Percentiles rank a stretch among this genome's conserved stretches.
Evolutionary conservation across 92 coral and sea anemone genomes (phyloP).

Genomic region (Muricea muricata): DNA sequence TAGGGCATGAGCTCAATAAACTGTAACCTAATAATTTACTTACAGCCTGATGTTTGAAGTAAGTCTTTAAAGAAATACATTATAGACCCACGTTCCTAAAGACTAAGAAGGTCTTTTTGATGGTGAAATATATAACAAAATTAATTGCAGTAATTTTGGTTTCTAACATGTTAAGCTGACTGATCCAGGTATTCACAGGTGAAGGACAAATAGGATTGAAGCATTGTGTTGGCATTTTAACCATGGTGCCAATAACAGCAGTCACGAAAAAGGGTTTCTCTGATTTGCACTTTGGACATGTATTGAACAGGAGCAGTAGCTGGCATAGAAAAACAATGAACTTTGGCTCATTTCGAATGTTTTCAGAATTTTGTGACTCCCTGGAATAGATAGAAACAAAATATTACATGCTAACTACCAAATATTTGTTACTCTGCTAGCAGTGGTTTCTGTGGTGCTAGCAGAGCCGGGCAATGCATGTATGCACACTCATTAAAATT

Average conservation of each 20-base stretch:
- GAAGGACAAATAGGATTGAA: constrained; percentile 51
- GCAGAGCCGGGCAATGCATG: too few species aligned
- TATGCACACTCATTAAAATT: too few species aligned
- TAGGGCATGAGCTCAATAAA: too few species aligned
- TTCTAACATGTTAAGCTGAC: constrained; percentile 52
- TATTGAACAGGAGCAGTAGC: constrained; percentile 64
- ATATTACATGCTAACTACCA: too few species aligned
- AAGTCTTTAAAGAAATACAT: constrained; percentile 56
- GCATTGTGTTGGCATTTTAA: constrained; percentile 48
- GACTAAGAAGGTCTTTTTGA: constrained; percentile 49
- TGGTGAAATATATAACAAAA: constrained; percentile 59
- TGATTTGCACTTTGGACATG: constrained; percentile 60
- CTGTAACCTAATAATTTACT: constrained; percentile 22
- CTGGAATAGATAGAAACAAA: background rate
- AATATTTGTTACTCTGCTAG: too few species aligned
- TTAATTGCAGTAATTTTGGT: constrained; percentile 63
- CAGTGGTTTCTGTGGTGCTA: too few species aligned
- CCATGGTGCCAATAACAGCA: constrained; percentile 57
- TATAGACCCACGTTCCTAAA: constrained; percentile 52
- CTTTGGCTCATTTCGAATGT: constrained; percentile 59
- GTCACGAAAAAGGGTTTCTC: constrained; percentile 53
- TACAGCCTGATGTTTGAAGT: constrained; percentile 67
- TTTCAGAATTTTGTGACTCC: constrained; percentile 19
- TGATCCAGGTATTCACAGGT: constrained; percentile 59
- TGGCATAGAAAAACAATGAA: constrained; percentile 55